These are phyloP conservation scores for Keiferia lycopersicella DNA, from an alignment of 2,888 invertebrate species.

Conservation along the genomic window DNA sequence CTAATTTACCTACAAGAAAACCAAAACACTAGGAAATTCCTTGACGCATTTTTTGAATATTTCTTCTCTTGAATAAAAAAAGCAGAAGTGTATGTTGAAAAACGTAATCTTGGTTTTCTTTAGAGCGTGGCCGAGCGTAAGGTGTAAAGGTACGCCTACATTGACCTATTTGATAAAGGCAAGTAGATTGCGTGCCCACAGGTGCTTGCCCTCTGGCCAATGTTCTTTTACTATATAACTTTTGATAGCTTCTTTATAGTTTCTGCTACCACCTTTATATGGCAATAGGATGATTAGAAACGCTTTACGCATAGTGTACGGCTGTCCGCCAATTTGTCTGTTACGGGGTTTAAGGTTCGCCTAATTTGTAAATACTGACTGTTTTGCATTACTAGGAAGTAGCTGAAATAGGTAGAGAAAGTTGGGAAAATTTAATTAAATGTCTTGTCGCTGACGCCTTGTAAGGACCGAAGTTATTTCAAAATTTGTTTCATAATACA, in stretches of 20 bases:
- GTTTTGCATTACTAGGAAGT: slow-evolving; percentile 1
- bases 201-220: slow-evolving; percentile 42
- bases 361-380: slow-evolving; percentile 8
- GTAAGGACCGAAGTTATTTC: background rate
- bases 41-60: no score
- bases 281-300: slow-evolving; percentile 3
- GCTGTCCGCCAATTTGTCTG: slow-evolving; percentile 17
- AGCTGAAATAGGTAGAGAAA: background rate
- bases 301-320: background rate
- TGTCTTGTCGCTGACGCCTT: background rate
- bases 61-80: background rate
- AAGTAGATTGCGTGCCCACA: slow-evolving; percentile 68
- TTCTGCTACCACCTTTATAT: background rate
- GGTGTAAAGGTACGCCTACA: slow-evolving; percentile 60
- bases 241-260: background rate
- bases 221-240: slow-evolving; percentile 28
- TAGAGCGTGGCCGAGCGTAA: slow-evolving; percentile 37
- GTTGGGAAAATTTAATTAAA: background rate
- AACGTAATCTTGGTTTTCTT: slow-evolving; percentile 28
- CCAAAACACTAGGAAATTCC: no score
- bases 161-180: slow-evolving; percentile 79
- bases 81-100: background rate
- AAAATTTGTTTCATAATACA: background rate
- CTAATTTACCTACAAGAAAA: background rate
- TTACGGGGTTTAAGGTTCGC: slow-evolving; percentile 2